Percentiles rank a stretch among this genome's conserved stretches.
Evolutionary conservation across 2,113 vertebrate species (phyloP).

Genomic region (Aythya baeri): DNA sequence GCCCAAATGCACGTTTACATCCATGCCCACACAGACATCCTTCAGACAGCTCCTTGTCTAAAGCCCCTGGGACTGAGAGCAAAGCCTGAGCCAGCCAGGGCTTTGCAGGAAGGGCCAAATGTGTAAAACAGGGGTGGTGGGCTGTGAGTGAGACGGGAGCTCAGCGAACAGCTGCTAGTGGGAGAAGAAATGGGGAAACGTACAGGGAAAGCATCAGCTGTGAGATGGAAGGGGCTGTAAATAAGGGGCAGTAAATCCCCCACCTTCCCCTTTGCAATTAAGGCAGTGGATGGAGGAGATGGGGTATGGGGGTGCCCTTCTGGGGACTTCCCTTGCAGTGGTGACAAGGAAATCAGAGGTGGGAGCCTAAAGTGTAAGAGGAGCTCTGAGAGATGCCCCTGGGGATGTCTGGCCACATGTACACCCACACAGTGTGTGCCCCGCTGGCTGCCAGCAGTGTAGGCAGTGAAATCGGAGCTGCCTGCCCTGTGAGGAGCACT

Average conservation of each 20-base stretch:
- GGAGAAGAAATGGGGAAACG: neutral
- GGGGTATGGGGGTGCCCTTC: neutral
- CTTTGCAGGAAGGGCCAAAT: neutral
- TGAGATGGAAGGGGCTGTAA: neutral
- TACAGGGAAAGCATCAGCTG: neutral
- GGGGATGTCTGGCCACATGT: rapidly evolving
- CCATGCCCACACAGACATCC: neutral
- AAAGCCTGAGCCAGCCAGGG: neutral
- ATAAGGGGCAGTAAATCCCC: neutral
- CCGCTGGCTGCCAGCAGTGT: too few species aligned
- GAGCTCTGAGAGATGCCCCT: neutral
- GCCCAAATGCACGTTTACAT: neutral
- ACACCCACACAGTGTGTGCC: neutral
- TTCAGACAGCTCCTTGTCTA: neutral
- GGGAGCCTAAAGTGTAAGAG: neutral
- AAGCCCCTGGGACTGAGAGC: neutral
- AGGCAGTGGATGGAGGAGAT: neutral
- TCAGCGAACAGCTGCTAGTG: neutral
- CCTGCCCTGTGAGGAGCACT: too few species aligned
- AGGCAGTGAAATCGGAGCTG: too few species aligned
- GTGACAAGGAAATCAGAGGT: neutral
- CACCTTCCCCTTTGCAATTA: neutral
- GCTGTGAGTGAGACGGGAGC: rapidly evolving
- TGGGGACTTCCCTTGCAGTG: neutral
- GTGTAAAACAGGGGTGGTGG: neutral